Base-by-base conservation (phyloP, 64 coral and sea anemone species). In the Dendronephthya gigantea region DNA sequence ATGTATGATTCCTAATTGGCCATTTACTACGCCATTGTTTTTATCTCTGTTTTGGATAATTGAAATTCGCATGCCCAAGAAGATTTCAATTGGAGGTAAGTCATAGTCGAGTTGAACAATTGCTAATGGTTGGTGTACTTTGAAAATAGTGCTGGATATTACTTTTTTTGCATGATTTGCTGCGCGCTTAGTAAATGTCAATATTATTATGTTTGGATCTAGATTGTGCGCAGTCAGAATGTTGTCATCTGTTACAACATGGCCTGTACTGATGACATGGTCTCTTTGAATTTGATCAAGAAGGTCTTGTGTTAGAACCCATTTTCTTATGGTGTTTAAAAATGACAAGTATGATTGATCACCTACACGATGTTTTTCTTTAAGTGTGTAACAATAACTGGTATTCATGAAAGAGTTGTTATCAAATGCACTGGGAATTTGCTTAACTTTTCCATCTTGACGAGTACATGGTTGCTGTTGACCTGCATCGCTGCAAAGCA, bases 1-100 rank as follows among this genome's bases (percentile, higher is more conserved):
- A 49, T 31, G 41, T 52, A 84, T 31, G 29, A 1, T 49, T 9
- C 43, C 83, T 22, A 49, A 27, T n/a, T 84, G 83, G 0, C 83
- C 83, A 23, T 84, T 84, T 0, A 84, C 83, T 9, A 84, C 48
- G 23, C 83, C 83, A 13, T 84, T 49, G 14, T 9, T 16, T 34
- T 84, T 84, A 28, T 84, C 43, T 27, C 83, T 31, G 27, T 56
- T 84, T 30, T 84, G 83, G 6, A 31, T 84, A 2, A 84, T 84
- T 3, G 52, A 13, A 15, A 84, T 22, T 1, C 0, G 50, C 50
- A 52, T 52, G 1, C 50, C 9, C 13, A 52, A 52, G 23, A 16
- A 52, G 1, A 52, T 52, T 16, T 52, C 47, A 16, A 27, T 43
- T 39, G n/a, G n/a, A n/a, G n/a, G n/a, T n/a, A n/a, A n/a, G 82